Conservation (phyloP, 2,113 vertebrate species). For the Poecilia latipinna region DNA sequence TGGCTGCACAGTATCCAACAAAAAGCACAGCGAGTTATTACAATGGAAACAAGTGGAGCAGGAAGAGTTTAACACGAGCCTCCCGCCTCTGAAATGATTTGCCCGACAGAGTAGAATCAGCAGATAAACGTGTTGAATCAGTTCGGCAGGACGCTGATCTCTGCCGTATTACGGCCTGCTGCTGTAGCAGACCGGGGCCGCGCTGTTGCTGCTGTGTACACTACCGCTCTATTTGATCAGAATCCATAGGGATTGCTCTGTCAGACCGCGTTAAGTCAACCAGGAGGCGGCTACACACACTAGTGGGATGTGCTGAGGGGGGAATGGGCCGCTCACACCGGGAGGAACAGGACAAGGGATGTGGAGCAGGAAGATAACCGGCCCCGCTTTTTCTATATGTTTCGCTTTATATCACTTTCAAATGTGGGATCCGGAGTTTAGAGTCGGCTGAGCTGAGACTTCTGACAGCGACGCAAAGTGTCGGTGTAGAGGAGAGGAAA, state of each 20-base stretch:
- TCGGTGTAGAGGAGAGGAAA: neutral
- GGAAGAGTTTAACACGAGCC: conserved; percentile 2
- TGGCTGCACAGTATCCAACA: no score
- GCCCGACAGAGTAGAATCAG: conserved; percentile 48
- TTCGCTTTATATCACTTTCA: neutral
- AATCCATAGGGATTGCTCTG: conserved; percentile 77
- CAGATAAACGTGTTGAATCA: conserved; percentile 61
- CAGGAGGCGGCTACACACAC: conserved; percentile 60
- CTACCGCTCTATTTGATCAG: conserved; percentile 73
- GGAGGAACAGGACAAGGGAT: neutral
- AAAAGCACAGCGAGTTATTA: neutral
- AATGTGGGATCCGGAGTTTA: neutral
- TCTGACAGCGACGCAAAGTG: neutral
- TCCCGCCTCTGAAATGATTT: neutral
- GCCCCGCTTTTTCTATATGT: neutral
- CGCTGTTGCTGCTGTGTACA: conserved; percentile 71
- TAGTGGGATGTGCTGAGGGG: conserved; percentile 65
- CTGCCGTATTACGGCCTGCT: conserved; percentile 67
- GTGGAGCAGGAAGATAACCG: conserved; percentile 9
- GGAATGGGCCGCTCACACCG: conserved; percentile 49
- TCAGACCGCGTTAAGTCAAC: conserved; percentile 71
- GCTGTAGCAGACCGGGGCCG: conserved; percentile 56
- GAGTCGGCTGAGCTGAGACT: neutral
- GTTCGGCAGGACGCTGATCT: conserved; percentile 62
- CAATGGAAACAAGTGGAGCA: neutral